Evolutionary conservation across 37 sponge, comb jelly and placozoan genomes (phyloP).

Genomic region (Theonella swinhoei): DNA sequence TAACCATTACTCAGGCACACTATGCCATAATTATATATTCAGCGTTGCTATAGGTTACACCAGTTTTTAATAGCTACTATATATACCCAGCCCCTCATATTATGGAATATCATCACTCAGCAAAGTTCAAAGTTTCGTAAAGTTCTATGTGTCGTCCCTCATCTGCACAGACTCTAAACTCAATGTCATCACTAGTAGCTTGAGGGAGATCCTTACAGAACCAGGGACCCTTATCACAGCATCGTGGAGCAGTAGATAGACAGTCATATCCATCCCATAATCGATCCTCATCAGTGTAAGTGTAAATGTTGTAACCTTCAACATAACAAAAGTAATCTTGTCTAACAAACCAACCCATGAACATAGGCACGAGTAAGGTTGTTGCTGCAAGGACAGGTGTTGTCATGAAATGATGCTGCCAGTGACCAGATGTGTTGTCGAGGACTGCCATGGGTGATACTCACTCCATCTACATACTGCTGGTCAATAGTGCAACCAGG

Average conservation of each 20-base stretch:
- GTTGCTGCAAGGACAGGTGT: slow-evolving; percentile 18
- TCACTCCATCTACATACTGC: slow-evolving; percentile 31
- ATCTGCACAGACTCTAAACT: slow-evolving; percentile 58
- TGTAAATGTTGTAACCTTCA: slow-evolving; percentile 29
- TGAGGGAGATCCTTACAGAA: slow-evolving; percentile 26
- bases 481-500: slow-evolving; percentile 1
- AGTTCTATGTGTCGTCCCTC: slow-evolving; percentile 20
- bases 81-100: no score
- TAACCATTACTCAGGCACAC: no score
- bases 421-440: slow-evolving; percentile 36
- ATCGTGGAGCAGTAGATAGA: no score
- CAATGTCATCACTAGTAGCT: slow-evolving; percentile 42
- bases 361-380: not conserved
- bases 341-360: slow-evolving; percentile 3
- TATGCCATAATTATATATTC: no score
- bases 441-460: slow-evolving; percentile 22
- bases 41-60: no score
- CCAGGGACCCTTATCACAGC: slow-evolving; percentile 47
- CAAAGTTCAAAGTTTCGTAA: no score
- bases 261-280: no score
- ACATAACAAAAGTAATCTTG: slow-evolving; percentile 62
- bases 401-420: not conserved
- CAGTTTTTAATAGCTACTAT: no score
- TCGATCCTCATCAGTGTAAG: not conserved
- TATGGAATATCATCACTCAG: no score